Conservation (phyloP, 2,888 invertebrate genomes). For the Cephus sareptanus region DNA sequence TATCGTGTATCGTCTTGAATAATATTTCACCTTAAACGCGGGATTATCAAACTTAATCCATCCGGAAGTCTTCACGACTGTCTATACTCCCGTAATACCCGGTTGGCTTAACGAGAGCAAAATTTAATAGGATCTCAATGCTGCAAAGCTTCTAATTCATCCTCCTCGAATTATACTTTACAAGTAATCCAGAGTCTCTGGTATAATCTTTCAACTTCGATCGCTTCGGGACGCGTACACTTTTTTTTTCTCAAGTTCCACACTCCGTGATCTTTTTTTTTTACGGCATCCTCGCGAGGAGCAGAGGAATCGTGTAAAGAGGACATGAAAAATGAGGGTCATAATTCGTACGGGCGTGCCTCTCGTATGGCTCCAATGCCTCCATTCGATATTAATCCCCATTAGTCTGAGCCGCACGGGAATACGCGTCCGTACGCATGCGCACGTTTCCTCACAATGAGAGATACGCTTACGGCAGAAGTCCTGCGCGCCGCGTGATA, state of each 20-base stretch:
- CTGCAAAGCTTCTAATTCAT: not conserved
- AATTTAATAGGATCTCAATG: not conserved
- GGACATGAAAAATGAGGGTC: slow-evolving; percentile 21
- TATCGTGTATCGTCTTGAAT: not conserved
- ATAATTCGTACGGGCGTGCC: slow-evolving; percentile 19
- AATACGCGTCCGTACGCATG: slow-evolving; percentile 14
- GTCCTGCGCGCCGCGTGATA: slow-evolving; percentile 33
- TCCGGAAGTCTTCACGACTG: not conserved
- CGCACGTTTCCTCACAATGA: slow-evolving; percentile 6
- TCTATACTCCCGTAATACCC: not conserved
- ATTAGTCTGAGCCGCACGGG: slow-evolving; percentile 18
- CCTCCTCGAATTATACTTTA: not conserved
- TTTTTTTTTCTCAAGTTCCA: not conserved
- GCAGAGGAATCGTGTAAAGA: slow-evolving; percentile 7
- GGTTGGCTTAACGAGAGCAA: not conserved
- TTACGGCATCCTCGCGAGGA: not conserved
- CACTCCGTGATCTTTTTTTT: not conserved
- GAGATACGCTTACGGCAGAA: slow-evolving; percentile 16
- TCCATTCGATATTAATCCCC: slow-evolving; percentile 24
- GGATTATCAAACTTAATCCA: not conserved
- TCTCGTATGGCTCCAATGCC: slow-evolving; percentile 1
- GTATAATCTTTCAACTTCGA: not conserved
- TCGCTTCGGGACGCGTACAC: not conserved
- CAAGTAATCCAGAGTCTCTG: not conserved
- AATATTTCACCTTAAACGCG: not conserved